A percentile compares a stretch with the other conserved stretches of the same genome.
These are phyloP conservation scores for Synergus itoensis DNA, from an alignment of 2,888 invertebrate species.

Conservation along the genomic window DNA sequence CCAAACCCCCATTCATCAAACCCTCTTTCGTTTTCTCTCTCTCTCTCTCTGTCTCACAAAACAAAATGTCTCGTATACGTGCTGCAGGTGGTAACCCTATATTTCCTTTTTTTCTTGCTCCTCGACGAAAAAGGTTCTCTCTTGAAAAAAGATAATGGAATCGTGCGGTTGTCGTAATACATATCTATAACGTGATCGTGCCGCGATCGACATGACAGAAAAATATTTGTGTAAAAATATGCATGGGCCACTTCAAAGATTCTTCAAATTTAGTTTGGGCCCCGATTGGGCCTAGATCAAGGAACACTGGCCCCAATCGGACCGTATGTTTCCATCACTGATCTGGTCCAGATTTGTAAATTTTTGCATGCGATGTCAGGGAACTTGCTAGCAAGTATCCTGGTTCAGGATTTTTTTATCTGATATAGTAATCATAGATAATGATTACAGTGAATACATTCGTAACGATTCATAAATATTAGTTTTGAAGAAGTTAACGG, in stretches of 20 bases:
- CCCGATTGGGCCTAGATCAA: no score
- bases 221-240: neutral
- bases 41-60: constrained; percentile 50
- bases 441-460: no score
- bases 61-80: constrained; percentile 53
- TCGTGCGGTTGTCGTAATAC: constrained; percentile 54
- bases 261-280: no score
- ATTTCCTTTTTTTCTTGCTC: constrained; percentile 44
- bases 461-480: neutral
- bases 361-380: no score
- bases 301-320: no score
- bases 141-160: constrained; percentile 60
- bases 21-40: constrained; percentile 49
- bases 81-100: constrained; percentile 54
- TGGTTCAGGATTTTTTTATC: no score
- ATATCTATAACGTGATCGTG: neutral
- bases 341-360: no score
- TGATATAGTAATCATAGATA: no score
- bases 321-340: no score
- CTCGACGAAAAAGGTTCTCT: constrained; percentile 49
- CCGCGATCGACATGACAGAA: neutral
- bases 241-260: neutral
- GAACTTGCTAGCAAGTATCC: no score
- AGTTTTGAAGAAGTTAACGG: neutral
- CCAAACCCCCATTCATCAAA: constrained; percentile 47